Conservation (phyloP, 1,140 invertebrate genomes). For the Calephelis nemesis region DNA sequence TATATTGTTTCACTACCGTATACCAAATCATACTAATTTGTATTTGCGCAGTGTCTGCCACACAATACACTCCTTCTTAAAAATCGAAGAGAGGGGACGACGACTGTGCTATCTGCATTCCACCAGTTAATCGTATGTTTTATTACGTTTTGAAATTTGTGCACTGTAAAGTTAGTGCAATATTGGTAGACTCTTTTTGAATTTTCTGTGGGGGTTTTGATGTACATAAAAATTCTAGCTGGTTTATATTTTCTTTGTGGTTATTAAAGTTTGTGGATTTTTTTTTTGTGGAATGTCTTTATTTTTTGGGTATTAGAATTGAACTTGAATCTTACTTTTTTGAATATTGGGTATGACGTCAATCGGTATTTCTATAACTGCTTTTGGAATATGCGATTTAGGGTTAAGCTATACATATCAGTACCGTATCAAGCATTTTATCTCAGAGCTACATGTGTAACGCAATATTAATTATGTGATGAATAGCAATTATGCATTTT, state of each 20-base stretch:
- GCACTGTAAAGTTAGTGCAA: constrained; percentile 62
- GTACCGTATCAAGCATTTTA: too few relatives aligned
- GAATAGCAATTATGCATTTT: too few relatives aligned
- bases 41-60: constrained; percentile 71
- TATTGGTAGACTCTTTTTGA: background rate
- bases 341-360: too few relatives aligned
- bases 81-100: constrained; percentile 62
- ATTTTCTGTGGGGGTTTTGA: background rate
- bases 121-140: constrained; percentile 62
- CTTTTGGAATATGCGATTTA: too few relatives aligned
- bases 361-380: too few relatives aligned
- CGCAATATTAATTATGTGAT: too few relatives aligned
- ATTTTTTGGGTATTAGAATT: too few relatives aligned
- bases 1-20: constrained; percentile 6
- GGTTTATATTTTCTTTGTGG: background rate
- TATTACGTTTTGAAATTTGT: constrained; percentile 45
- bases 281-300: too few relatives aligned
- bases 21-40: constrained; percentile 31
- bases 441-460: too few relatives aligned
- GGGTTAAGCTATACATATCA: too few relatives aligned
- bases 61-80: constrained; percentile 76
- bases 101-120: constrained; percentile 62
- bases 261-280: background rate
- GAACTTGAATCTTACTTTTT: too few relatives aligned
- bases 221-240: background rate